Base-by-base conservation (phyloP, 2,113 vertebrate species). In the Gobiocypris rarus region DNA sequence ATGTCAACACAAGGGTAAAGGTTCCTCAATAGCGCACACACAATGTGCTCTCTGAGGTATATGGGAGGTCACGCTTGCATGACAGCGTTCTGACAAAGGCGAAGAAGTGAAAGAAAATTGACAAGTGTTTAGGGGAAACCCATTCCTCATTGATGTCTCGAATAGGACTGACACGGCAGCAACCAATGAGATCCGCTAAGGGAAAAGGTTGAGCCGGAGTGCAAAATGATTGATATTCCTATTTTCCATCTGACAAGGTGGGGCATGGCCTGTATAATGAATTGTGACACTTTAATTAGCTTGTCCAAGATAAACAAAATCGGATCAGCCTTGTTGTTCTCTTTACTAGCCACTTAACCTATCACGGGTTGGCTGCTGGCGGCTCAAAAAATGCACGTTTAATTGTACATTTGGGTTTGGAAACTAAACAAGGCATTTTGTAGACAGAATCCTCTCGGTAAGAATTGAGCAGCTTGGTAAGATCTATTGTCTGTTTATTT, bases 241-340 rank as follows among this genome's bases (percentile, higher is more conserved):
- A 94, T 94, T 94, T 94, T 90, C 89, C 85, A 74, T 86, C 85
- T 89, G 93, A 94, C 94, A 92, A 92, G 91, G 90, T 91, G 92
- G 91, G 87, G 91, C 88, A 86, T 56, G 88, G 84, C 87, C 90
- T 84, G 81, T 88, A 90, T 94, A 95, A 95, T 94, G 91, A 94
- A 91, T 93, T 92, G 93, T 93, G 94, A 93, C 94, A 93, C 90
- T 91, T 94, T 94, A 95, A 95, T 95, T 94, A 94, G 94, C 90
- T 93, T 83, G 90, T 91, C 92, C 88, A 84, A 90, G 88, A 73
- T 87, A 92, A 91, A 93, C 93, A 93, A 91, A 92, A 92, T 91
- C 87, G 87, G 90, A 92, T 90, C 91, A 88, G 89, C 88, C 90
- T 87, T 89, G 89, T 89, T 87, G 86, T 85, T 74, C 24, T 83